Base-by-base conservation (phyloP, 2,888 invertebrate species). In the Sarcophaga subvicina region DNA sequence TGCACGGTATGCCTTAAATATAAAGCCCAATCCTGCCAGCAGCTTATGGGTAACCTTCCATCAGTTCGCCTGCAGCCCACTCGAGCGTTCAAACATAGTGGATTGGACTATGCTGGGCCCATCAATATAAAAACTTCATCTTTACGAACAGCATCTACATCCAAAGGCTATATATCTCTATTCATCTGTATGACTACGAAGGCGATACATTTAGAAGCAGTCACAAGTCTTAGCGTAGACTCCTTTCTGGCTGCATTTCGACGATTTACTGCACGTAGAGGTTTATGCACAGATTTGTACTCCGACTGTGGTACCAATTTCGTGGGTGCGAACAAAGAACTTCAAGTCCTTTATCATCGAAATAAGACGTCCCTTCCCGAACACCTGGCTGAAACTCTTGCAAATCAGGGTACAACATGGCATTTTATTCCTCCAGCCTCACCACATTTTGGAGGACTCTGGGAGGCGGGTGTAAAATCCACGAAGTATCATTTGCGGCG, bases 31-130 rank as follows among this genome's bases (percentile, higher is more conserved):
- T n/a, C 54, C 0, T 71, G 59, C 45, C 69, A 70, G 10, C 85
- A 88, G 67, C 82, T 83, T 8, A 87, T 83, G 78, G 85, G 86
- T 4, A 80, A 86, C 59, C 80, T 88, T 12, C 80, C 83, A 60
- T 60, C 63, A 12, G 75, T 77, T 20, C 20, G 81, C 6, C 81
- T 82, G 2, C 85, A 59, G 25, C 67, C 73, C 27, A 69, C 72
- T 17, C 59, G 73, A 22, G 73, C 81, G 14, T 81, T 81, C 12
- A 49, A 54, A 5, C 73, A 78, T 62, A 81, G 72, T 62, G 78
- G 78, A 14, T 62, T 81, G 4, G 73, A 87, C 64, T 88, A 78
- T 22, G 85, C 87, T 60, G 82, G 83, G 1, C 88, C 83, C 11
- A 76, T 87, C 17, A 80, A 80, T 22, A 64, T 88, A 0, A 72